Conservation (phyloP, 2,113 vertebrate species). For the Nothocercus nigrocapillus region DNA sequence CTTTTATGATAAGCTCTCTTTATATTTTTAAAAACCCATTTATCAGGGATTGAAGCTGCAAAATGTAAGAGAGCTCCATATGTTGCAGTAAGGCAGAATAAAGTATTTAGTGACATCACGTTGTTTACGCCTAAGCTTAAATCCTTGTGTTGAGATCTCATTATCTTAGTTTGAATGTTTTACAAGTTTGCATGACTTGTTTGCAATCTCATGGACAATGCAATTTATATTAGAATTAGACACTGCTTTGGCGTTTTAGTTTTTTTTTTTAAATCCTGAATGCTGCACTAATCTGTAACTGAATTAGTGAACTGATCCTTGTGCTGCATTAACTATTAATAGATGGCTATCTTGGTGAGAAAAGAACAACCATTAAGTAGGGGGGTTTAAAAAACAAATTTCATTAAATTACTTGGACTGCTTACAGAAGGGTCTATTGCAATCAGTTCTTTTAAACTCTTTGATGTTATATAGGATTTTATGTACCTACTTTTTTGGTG, state of each 20-base stretch:
- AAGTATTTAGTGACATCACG: not conserved
- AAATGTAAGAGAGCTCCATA: not conserved
- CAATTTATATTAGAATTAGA: constrained; percentile 21
- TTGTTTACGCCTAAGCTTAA: constrained; percentile 14
- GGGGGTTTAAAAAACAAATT: not conserved
- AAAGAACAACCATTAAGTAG: not conserved
- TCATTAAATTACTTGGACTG: not conserved
- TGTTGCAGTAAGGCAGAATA: not conserved
- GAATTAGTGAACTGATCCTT: constrained; percentile 31
- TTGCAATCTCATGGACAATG: not conserved
- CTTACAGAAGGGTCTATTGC: not conserved
- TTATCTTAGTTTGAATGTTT: constrained; percentile 3
- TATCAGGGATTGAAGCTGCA: not conserved
- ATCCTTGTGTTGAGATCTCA: not conserved
- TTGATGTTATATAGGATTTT: not conserved
- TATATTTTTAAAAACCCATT: constrained; percentile 15
- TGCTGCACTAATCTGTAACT: not conserved
- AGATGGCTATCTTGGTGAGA: constrained; percentile 28
- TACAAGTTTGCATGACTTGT: no score
- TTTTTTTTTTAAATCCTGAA: constrained; percentile 18
- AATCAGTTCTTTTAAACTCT: not conserved
- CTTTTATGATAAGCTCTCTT: not conserved
- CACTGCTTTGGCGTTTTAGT: not conserved
- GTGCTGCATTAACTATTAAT: constrained; percentile 8
- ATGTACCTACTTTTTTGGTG: no score